A percentile compares a stretch with the other conserved stretches of the same genome.
Evolutionary conservation across 2,113 vertebrate species (phyloP).

Genomic region (Oncorhynchus nerka): DNA sequence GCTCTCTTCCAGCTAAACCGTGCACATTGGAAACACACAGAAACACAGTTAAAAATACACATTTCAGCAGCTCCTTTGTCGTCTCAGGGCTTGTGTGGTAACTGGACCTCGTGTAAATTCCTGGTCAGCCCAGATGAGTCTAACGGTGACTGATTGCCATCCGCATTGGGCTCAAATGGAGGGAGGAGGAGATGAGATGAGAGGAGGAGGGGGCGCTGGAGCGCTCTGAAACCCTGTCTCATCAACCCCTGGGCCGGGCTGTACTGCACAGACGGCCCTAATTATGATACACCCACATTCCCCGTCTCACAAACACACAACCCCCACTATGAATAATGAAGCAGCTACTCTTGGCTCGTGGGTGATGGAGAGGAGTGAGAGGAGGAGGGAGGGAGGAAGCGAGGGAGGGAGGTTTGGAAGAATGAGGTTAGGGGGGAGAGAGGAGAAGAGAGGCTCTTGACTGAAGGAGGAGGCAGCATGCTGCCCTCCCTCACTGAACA

Average conservation of each 20-base stretch:
- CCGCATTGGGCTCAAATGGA: constrained; percentile 23
- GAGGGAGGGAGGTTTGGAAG: neutral
- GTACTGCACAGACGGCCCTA: constrained; percentile 10
- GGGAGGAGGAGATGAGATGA: neutral
- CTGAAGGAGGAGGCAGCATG: neutral
- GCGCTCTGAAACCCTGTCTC: neutral
- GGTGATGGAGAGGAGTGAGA: neutral
- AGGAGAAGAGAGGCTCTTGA: neutral
- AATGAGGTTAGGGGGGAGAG: neutral
- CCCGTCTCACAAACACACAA: neutral
- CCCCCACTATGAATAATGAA: constrained; percentile 30
- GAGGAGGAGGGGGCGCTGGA: neutral
- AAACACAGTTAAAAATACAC: constrained; percentile 6
- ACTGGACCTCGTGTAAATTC: constrained; percentile 74
- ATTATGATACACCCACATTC: constrained; percentile 26
- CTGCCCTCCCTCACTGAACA: neutral
- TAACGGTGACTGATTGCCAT: constrained; percentile 60
- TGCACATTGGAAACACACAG: constrained; percentile 4
- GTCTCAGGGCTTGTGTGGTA: constrained; percentile 55
- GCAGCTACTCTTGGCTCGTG: neutral
- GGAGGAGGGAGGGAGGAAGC: too few species aligned
- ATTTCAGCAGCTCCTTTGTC: constrained; percentile 32
- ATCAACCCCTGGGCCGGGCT: constrained; percentile 2
- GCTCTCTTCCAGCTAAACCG: neutral
- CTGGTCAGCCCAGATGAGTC: constrained; percentile 57